A percentile compares a stretch with the other conserved stretches of the same genome.
Conservation (phyloP, 2,797 vertebrate genomes). For the Erpetoichthys calabaricus region DNA sequence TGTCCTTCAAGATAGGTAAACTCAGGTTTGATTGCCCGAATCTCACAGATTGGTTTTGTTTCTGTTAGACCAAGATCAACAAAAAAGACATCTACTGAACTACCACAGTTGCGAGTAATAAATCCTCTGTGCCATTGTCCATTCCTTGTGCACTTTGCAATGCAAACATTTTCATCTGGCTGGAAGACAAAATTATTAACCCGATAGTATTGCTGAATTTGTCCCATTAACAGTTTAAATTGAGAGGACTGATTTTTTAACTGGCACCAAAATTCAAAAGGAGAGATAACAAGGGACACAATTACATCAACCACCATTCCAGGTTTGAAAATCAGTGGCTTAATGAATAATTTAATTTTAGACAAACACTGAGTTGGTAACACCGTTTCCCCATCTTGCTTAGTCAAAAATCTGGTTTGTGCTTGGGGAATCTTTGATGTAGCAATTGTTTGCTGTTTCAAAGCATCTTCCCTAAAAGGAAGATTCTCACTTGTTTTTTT, state of each 20-base stretch:
- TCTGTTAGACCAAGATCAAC: slow-evolving; percentile 63
- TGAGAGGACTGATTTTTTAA: slow-evolving; percentile 33
- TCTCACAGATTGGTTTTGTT: slow-evolving; percentile 39
- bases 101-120: slow-evolving; percentile 22
- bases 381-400: too few species aligned
- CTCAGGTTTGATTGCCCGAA: slow-evolving; percentile 53
- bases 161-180: slow-evolving; percentile 44
- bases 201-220: slow-evolving; percentile 61
- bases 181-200: slow-evolving; percentile 36
- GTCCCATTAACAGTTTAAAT: slow-evolving; percentile 58
- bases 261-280: slow-evolving; percentile 76
- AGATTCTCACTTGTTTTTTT: too few species aligned
- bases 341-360: slow-evolving; percentile 22
- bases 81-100: slow-evolving; percentile 40
- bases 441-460: too few species aligned
- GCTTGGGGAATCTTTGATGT: too few species aligned
- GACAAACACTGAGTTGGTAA: too few species aligned
- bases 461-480: too few species aligned
- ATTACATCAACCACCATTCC: slow-evolving; percentile 53
- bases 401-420: too few species aligned
- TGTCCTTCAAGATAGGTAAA: slow-evolving; percentile 56
- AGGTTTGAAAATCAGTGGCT: slow-evolving; percentile 47
- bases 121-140: slow-evolving; percentile 67
- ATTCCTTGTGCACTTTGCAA: slow-evolving; percentile 46
- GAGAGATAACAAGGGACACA: slow-evolving; percentile 50